A percentile compares a stretch with the other conserved stretches of the same genome.
Evolutionary conservation across 2,888 invertebrate genomes (phyloP).

Genomic region (Leptopilina syphax): DNA sequence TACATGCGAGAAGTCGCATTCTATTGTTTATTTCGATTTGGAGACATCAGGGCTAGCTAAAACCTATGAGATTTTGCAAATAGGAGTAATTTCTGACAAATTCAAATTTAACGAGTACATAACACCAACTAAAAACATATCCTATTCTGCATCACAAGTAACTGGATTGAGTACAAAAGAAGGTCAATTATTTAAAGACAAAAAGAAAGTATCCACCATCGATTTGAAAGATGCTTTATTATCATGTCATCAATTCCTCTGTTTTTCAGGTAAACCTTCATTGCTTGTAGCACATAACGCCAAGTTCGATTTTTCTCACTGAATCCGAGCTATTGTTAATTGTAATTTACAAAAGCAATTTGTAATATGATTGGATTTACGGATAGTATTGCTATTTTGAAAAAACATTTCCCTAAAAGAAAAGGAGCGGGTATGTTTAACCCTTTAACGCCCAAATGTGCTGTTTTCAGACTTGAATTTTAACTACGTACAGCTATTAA

Average conservation of each 20-base stretch:
- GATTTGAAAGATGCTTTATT: slow-evolving; percentile 40
- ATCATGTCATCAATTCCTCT: slow-evolving; percentile 45
- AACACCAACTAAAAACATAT: slow-evolving; percentile 49
- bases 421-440: not conserved
- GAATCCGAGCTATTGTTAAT: not conserved
- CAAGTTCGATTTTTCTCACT: not conserved
- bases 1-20: not conserved
- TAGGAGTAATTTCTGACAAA: slow-evolving; percentile 52
- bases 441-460: no score
- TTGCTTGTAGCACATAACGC: slow-evolving; percentile 11
- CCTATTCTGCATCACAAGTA: slow-evolving; percentile 46
- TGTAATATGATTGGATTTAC: not conserved
- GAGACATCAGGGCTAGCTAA: slow-evolving; percentile 56
- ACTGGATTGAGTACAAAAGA: slow-evolving; percentile 45
- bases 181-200: slow-evolving; percentile 35
- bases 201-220: slow-evolving; percentile 41
- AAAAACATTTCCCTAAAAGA: no score
- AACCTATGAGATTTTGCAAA: slow-evolving; percentile 55
- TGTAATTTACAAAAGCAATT: not conserved
- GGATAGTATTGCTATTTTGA: slow-evolving; percentile 42
- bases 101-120: slow-evolving; percentile 52
- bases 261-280: not conserved
- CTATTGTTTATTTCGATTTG: slow-evolving; percentile 57
- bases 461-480: no score
- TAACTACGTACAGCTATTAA: no score